Evolutionary conservation across 2,888 invertebrate genomes (phyloP).

Genomic region (Corbicula japonica): DNA sequence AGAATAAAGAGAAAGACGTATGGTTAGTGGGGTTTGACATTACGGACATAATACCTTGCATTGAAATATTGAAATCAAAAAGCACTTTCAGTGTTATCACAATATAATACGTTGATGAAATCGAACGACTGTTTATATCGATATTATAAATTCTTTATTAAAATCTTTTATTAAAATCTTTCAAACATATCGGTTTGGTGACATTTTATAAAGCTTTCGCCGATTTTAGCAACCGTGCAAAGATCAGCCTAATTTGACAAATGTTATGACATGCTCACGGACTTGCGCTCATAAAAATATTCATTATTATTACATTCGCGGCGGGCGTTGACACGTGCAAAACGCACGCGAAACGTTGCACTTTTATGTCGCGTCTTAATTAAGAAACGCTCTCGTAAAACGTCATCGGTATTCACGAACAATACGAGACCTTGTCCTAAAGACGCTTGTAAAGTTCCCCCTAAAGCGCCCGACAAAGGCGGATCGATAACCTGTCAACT

Average conservation of each 20-base stretch:
- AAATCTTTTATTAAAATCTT: not conserved
- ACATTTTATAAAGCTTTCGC: not conserved
- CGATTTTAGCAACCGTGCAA: not conserved
- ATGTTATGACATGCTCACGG: not conserved
- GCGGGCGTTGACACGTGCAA: constrained; percentile 11
- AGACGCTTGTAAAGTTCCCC: constrained; percentile 15
- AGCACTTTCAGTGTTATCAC: constrained; percentile 3
- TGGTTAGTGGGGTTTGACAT: not conserved
- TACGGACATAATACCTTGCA: not conserved
- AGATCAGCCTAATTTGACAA: constrained; percentile 2
- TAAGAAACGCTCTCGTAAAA: constrained; percentile 12
- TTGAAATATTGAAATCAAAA: constrained; percentile 11
- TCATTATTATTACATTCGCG: not conserved
- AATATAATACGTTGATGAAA: not conserved
- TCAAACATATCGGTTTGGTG: constrained; percentile 14
- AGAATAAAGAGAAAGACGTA: constrained; percentile 4
- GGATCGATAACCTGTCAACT: constrained; percentile 22
- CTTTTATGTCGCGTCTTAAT: constrained; percentile 14
- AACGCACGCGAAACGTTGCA: constrained; percentile 12
- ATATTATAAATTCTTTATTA: not conserved
- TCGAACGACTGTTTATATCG: not conserved
- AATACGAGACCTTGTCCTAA: constrained; percentile 16
- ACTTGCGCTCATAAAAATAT: not conserved
- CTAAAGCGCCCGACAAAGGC: constrained; percentile 13
- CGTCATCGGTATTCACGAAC: constrained; percentile 1